Evolutionary conservation across 1,140 invertebrate species (phyloP), one percentile per base, ranked within the genome.

Genomic region (Aphelenchoides fujianensis): DNA sequence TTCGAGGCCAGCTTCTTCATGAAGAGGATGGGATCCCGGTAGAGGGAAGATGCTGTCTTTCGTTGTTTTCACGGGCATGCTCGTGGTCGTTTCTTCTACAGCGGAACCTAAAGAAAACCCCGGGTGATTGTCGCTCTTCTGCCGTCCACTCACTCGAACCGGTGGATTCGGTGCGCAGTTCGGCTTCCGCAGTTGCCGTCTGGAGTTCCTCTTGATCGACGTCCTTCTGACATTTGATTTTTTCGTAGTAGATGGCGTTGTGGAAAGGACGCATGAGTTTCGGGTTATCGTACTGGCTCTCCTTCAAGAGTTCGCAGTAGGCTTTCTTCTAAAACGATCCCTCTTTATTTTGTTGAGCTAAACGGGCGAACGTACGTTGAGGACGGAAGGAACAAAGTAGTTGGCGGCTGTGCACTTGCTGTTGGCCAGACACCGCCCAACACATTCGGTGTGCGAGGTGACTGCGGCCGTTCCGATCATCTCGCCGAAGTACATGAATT

Each of bases 401-500:
- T 83, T 83, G 41, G 82, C 79, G 9, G 82, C 76, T 48, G 81
- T 80, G 68, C 82, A 83, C 36, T 70, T 76, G 37, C 69, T 55
- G 28, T 76, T 79, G 28, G 70, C 53, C 23, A 82, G 54, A 63
- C 82, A 83, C 32, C 75, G 69, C 64, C 79, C 74, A 12, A 84
- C 68, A 48, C 82, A 83, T 19, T 78, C 73, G 5, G 74, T 72
- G 57, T 83, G 81, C 36, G 79, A 74, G 35, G 79, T 62, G 1
- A 84, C 81, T 9, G 72, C 68, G 53, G 78, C 74, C 7, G 82
- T 79, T 9, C 72, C 78, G n/a, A 83, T 71, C 82, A 83, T 83
- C 12, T 81, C 82, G 0, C 82, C 82, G 64, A 83, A 83, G 69
- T 84, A 83, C 19, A 84, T 83, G 64, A 77, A 83, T 37, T 83